Evolutionary conservation across 1,140 invertebrate species (phyloP).

Genomic region (Nasonia vitripennis): DNA sequence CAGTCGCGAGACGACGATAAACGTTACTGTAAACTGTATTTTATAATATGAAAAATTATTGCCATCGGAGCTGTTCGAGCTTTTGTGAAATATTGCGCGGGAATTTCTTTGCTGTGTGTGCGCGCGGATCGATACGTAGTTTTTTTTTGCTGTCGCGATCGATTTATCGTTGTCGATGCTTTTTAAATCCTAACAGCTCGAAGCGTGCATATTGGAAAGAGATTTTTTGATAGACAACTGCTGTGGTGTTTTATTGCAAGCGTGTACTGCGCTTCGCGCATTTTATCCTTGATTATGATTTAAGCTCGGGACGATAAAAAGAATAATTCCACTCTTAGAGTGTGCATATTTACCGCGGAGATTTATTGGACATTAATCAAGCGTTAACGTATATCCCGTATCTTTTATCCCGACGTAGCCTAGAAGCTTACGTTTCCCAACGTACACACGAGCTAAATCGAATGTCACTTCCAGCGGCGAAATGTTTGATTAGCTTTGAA

Average conservation of each 20-base stretch:
- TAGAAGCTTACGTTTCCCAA: background rate
- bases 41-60: slow-evolving; percentile 46
- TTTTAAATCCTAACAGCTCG: background rate
- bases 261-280: too few species aligned
- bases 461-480: background rate
- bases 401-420: too few species aligned
- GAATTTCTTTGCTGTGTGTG: slow-evolving; percentile 23
- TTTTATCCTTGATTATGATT: too few species aligned
- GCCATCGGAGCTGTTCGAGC: background rate
- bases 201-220: background rate
- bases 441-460: background rate
- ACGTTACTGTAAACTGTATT: slow-evolving; percentile 35
- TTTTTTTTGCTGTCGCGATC: background rate
- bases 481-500: slow-evolving; percentile 38
- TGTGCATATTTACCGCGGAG: too few species aligned
- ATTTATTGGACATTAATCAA: too few species aligned
- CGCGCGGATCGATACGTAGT: background rate
- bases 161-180: background rate
- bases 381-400: too few species aligned
- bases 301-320: too few species aligned
- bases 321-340: too few species aligned
- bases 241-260: background rate
- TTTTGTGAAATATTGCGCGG: slow-evolving; percentile 20
- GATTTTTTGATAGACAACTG: background rate
- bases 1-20: slow-evolving; percentile 14